Base-by-base conservation (phyloP, 2,888 invertebrate species). In the Neoscelio sp. region DNA sequence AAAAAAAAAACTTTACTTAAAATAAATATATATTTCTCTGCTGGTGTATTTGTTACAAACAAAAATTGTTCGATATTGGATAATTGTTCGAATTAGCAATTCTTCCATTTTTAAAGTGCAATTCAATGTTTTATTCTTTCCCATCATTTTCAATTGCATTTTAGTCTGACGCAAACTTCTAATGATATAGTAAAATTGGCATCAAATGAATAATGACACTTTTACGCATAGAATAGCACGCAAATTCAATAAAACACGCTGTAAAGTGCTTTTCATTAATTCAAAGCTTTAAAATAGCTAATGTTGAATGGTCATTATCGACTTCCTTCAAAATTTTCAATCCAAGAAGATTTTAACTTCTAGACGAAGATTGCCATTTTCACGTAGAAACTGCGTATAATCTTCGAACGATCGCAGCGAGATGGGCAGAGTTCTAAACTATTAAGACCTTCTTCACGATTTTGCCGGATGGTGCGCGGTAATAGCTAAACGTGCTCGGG, bases 381-480 rank as follows among this genome's bases (percentile, higher is more conserved):
- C 70, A 50, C 50, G 58, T 58, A 54, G 26, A 64, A 71, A 65
- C 23, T 65, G 40, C 52, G 58, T 70, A 82, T 82, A 81, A 80
- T 82, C 78, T 82, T 80, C 78, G 74, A 78, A 71, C 78, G 75
- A 79, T 81, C 58, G 80, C 80, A 64, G 42, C 67, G 79, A 79
- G 78, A 80, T 82, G 79, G 71, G 67, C 67, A 46, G 81, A 82
- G 81, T 81, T 83, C 78, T 81, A 81, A 83, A 82, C 82, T 80
- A 79, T 79, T 81, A 83, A 82, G 82, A 82, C 80, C 81, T 81
- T 82, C 81, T 81, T 80, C 79, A 44, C 70, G 42, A 60, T 77
- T 73, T 75, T 73, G 38, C 71, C 40, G 50, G 58, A 74, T 67
- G 18, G 56, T 42, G 68, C 62, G 12, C 15, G 56, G 65, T 78